These are phyloP conservation scores for Andrena camellia DNA, from an alignment of 2,888 invertebrate genomes.

Conservation along the genomic window DNA sequence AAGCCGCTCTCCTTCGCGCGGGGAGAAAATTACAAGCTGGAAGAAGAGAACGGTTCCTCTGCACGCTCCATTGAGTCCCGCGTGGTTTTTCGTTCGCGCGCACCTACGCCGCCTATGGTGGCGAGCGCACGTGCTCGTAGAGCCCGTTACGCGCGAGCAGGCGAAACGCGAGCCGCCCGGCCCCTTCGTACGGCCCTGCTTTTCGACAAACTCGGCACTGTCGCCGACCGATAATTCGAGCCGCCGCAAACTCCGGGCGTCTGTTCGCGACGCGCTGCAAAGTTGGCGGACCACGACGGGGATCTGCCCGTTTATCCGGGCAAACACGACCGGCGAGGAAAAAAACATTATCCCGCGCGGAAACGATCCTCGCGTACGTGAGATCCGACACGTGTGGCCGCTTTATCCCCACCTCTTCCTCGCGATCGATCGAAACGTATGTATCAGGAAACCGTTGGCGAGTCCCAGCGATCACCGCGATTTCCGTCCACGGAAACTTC, in stretches of 20 bases:
- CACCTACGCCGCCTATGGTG: background rate
- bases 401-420: slow-evolving; percentile 30
- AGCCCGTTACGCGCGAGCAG: slow-evolving; percentile 33
- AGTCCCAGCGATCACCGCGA: too few species aligned
- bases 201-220: slow-evolving; percentile 72
- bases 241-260: slow-evolving; percentile 69
- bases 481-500: too few species aligned
- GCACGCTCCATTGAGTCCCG: slow-evolving; percentile 31
- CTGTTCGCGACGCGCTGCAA: slow-evolving; percentile 69
- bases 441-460: too few species aligned
- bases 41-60: slow-evolving; percentile 17
- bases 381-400: slow-evolving; percentile 32
- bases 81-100: slow-evolving; percentile 22
- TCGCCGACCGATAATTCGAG: slow-evolving; percentile 73
- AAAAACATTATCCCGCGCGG: slow-evolving; percentile 41
- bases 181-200: slow-evolving; percentile 66
- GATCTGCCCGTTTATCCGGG: slow-evolving; percentile 62
- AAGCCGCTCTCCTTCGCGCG: slow-evolving; percentile 19
- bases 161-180: slow-evolving; percentile 21
- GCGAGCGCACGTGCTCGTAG: background rate
- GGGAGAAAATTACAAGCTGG: slow-evolving; percentile 50
- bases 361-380: slow-evolving; percentile 40
- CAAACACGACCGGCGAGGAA: slow-evolving; percentile 49
- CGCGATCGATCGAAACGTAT: background rate
- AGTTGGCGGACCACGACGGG: slow-evolving; percentile 66